A percentile compares a stretch with the other conserved stretches of the same genome.
Conservation (phyloP, 2,888 invertebrate genomes). For the Opisthograptis luteolata region DNA sequence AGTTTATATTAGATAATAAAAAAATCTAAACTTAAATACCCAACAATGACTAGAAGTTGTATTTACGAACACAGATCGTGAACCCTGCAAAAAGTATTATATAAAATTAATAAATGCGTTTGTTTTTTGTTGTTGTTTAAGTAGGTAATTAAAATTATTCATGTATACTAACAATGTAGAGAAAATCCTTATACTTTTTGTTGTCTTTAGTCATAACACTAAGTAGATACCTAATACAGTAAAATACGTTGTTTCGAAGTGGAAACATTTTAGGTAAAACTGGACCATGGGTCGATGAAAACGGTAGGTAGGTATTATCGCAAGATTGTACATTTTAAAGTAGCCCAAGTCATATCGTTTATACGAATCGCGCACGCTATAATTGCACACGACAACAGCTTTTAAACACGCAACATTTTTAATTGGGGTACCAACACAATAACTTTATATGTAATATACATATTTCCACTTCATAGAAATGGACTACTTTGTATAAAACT, state of each 20-base stretch:
- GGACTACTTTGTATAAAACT: conserved; percentile 36
- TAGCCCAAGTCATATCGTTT: conserved; percentile 33
- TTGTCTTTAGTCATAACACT: conserved; percentile 34
- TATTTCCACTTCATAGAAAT: conserved; percentile 19
- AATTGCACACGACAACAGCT: conserved; percentile 32
- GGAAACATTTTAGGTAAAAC: conserved; percentile 44
- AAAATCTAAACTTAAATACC: conserved; percentile 25
- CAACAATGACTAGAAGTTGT: conserved; percentile 53
- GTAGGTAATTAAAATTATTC: conserved; percentile 23
- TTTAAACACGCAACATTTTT: conserved; percentile 37
- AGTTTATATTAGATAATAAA: conserved; percentile 15
- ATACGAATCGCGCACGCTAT: conserved; percentile 38
- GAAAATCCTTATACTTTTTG: conserved; percentile 27
- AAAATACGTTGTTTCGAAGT: conserved; percentile 39
- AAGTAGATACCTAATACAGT: conserved; percentile 37
- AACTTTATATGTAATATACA: too few species aligned
- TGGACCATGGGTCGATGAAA: conserved; percentile 39
- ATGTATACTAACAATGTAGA: conserved; percentile 12
- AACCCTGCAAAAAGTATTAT: conserved; percentile 60
- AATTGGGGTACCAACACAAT: conserved; percentile 30
- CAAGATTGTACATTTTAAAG: conserved; percentile 37
- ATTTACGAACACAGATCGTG: conserved; percentile 58
- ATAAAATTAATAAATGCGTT: conserved; percentile 43
- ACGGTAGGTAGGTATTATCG: conserved; percentile 33
- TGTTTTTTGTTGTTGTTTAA: conserved; percentile 9